Evolutionary conservation across 1,140 invertebrate genomes (phyloP).

Genomic region (Maniola jurtina): DNA sequence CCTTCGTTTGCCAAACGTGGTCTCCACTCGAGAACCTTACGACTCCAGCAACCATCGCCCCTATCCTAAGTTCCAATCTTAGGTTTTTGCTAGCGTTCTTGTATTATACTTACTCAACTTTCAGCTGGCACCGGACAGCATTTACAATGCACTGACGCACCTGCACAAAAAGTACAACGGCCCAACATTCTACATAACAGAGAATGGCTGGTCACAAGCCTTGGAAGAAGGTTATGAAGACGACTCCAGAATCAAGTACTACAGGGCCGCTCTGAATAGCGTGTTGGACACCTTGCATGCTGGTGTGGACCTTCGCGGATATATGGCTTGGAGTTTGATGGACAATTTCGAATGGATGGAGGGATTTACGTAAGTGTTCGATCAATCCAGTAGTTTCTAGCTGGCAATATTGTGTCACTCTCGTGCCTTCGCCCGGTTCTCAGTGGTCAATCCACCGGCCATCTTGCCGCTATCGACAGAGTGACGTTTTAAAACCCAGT

Average conservation of each 20-base stretch:
- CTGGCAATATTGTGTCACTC: too few relatives aligned
- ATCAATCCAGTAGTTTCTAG: too few relatives aligned
- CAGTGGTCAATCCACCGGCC: too few relatives aligned
- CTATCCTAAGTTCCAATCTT: too few relatives aligned
- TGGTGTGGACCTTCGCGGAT: constrained; percentile 82
- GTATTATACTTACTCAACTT: too few relatives aligned
- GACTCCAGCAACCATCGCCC: too few relatives aligned
- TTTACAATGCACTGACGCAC: constrained; percentile 59
- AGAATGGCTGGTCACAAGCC: constrained; percentile 77
- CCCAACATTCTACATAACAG: constrained; percentile 78
- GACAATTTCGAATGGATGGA: constrained; percentile 79
- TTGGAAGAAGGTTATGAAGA: constrained; percentile 74
- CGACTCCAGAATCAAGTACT: constrained; percentile 56
- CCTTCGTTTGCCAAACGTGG: too few relatives aligned
- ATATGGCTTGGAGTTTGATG: constrained; percentile 61
- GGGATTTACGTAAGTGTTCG: constrained; percentile 68
- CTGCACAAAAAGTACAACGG: constrained; percentile 78
- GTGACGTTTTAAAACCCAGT: too few relatives aligned
- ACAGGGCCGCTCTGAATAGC: constrained; percentile 60
- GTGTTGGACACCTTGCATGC: constrained; percentile 82
- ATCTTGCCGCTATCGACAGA: too few relatives aligned
- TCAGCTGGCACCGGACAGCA: constrained; percentile 50
- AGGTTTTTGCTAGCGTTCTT: too few relatives aligned
- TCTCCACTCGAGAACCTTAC: too few relatives aligned
- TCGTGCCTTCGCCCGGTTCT: too few relatives aligned